Conservation (phyloP, 2,888 invertebrate species). For the Xestia xanthographa region DNA sequence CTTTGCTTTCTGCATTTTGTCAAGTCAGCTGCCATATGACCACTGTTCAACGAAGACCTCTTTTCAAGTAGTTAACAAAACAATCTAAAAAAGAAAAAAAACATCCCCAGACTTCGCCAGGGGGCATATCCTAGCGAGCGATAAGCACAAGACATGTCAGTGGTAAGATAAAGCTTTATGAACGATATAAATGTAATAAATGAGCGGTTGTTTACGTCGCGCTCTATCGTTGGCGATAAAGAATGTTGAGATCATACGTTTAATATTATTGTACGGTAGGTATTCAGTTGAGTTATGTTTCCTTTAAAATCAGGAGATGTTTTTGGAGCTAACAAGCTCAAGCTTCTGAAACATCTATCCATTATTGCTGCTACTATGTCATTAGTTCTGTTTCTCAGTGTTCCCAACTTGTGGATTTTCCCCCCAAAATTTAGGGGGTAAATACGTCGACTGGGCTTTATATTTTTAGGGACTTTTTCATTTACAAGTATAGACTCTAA, state of each 20-base stretch:
- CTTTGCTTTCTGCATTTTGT: too few relatives aligned
- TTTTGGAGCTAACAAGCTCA: neutral
- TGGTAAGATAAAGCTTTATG: conserved; percentile 54
- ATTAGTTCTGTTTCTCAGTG: neutral
- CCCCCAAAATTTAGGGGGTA: too few relatives aligned
- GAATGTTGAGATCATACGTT: conserved; percentile 53
- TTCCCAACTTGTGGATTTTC: too few relatives aligned
- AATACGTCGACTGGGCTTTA: too few relatives aligned
- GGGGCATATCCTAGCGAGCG: conserved; percentile 32
- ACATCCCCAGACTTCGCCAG: conserved; percentile 12
- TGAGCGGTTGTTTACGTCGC: conserved; percentile 51
- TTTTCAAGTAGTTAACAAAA: neutral
- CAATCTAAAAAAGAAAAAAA: neutral
- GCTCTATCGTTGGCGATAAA: conserved; percentile 46
- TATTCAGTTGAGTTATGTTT: conserved; percentile 23
- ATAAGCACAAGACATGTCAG: conserved; percentile 57
- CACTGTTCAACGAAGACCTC: neutral
- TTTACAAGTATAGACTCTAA: too few relatives aligned
- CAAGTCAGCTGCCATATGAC: neutral
- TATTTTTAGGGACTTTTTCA: too few relatives aligned
- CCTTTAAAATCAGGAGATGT: neutral
- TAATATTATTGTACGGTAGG: conserved; percentile 9
- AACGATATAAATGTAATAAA: conserved; percentile 51
- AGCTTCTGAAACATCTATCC: neutral
- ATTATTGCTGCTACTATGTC: neutral